These are phyloP conservation scores for Chlamydotis undulata DNA, from an alignment of 2,113 vertebrate genomes.

Conservation along the genomic window DNA sequence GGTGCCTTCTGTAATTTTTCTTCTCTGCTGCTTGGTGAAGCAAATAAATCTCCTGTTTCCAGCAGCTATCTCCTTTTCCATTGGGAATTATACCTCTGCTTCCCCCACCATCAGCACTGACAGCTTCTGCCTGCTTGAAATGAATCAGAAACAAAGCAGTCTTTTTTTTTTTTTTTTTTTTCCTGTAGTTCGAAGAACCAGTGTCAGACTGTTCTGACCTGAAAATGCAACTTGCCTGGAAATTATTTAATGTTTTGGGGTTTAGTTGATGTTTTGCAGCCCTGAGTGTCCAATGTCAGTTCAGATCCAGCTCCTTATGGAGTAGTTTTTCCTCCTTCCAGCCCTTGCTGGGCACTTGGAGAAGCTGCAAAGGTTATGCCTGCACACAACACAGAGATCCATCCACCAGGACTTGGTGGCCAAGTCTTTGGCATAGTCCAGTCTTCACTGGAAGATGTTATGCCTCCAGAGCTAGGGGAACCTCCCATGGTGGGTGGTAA, in stretches of 20 bases:
- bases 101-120: background rate
- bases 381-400: background rate
- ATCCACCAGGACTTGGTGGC: background rate
- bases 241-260: background rate
- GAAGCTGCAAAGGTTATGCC: background rate
- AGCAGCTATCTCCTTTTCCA: background rate
- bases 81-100: background rate
- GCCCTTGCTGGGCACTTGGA: background rate
- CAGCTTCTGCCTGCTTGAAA: background rate
- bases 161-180: too few species aligned
- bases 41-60: background rate
- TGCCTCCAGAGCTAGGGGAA: background rate
- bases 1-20: background rate
- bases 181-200: background rate
- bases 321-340: background rate
- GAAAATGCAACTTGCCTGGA: background rate
- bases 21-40: background rate
- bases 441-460: background rate
- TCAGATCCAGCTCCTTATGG: background rate
- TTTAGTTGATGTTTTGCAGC: background rate
- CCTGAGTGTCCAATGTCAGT: background rate
- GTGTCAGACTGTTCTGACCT: conserved; percentile 38
- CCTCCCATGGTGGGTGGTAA: background rate
- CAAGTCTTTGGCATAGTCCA: background rate
- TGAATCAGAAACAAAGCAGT: background rate